Conservation (phyloP, 2,113 vertebrate genomes). For the Anhinga anhinga region DNA sequence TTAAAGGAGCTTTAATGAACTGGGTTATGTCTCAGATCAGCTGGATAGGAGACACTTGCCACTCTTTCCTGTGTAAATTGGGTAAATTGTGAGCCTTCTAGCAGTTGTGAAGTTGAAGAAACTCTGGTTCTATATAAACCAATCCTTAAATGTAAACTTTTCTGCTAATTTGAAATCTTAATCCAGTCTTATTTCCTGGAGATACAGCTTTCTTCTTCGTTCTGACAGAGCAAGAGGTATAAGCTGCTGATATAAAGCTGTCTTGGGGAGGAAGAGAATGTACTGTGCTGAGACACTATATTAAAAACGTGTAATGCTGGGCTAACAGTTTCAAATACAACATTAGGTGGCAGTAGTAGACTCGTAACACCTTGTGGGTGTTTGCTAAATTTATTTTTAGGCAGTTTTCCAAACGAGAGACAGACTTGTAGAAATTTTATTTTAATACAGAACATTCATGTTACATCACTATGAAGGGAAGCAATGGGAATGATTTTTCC, state of each 20-base stretch:
- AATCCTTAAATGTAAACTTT: not conserved
- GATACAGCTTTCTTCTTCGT: not conserved
- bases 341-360: constrained; percentile 23
- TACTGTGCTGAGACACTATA: not conserved
- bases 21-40: not conserved
- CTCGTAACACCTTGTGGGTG: not conserved
- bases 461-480: not conserved
- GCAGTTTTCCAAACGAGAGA: not conserved
- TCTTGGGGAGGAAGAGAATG: not conserved
- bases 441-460: not conserved
- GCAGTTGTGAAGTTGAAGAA: not conserved
- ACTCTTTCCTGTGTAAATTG: not conserved
- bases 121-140: not conserved
- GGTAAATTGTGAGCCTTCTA: not conserved
- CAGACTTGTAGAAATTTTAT: not conserved
- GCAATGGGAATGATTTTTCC: not conserved
- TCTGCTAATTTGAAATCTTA: not conserved
- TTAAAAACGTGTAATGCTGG: not conserved
- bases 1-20: not conserved
- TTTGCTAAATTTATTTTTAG: not conserved
- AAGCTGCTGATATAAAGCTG: not conserved
- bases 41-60: not conserved
- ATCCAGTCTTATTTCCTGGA: not conserved
- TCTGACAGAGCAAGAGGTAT: not conserved
- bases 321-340: not conserved